Evolutionary conservation across 2,797 vertebrate species (phyloP).

Genomic region (Urocyon cinereoargenteus): DNA sequence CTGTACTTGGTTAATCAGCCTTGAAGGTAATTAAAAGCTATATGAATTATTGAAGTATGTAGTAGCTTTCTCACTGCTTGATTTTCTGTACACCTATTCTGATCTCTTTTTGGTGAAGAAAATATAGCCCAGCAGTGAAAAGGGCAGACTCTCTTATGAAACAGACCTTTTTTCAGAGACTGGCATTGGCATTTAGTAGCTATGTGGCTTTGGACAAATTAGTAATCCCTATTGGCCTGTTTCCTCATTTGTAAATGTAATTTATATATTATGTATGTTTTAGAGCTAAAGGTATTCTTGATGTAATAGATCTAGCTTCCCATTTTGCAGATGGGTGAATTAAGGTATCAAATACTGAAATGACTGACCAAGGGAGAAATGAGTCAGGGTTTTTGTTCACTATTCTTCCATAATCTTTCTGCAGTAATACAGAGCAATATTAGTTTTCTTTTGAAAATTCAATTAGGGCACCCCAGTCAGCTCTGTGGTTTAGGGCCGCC

Average conservation of each 20-base stretch:
- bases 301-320: not conserved
- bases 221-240: not conserved
- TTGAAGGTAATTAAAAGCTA: not conserved
- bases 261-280: not conserved
- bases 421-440: not conserved
- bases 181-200: not conserved
- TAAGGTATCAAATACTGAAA: not conserved
- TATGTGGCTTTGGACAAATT: not conserved
- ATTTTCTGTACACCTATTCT: not conserved
- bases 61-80: not conserved
- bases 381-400: not conserved
- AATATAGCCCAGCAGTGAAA: not conserved
- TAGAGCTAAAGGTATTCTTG: not conserved
- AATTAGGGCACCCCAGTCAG: not conserved
- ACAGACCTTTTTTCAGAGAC: not conserved
- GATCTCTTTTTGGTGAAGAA: not conserved
- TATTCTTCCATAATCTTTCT: not conserved
- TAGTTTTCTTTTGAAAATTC: slow-evolving; percentile 44
- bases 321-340: not conserved
- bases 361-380: not conserved
- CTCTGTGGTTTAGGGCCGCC: too few species aligned
- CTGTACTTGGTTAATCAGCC: not conserved
- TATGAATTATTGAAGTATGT: not conserved
- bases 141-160: not conserved
- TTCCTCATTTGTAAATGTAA: not conserved